Conservation (phyloP, 2,797 vertebrate species). For the Limnodromus scolopaceus region DNA sequence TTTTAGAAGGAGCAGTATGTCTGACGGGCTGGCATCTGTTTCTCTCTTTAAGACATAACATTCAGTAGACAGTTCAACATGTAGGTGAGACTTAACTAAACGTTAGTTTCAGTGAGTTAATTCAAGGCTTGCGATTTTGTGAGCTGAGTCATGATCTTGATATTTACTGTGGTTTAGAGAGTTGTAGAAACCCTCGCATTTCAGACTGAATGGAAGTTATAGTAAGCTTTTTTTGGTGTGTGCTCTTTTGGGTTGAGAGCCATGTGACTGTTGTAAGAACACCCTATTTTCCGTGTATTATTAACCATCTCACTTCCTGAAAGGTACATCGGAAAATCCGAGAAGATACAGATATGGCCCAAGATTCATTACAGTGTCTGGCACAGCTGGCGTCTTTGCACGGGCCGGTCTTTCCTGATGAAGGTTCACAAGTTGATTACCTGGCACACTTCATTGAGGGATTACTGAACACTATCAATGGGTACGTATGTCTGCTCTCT, state of each 20-base stretch:
- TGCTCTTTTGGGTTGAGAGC: constrained; percentile 59
- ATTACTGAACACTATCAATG: constrained; percentile 96
- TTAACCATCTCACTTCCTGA: constrained; percentile 68
- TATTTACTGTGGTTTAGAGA: constrained; percentile 8
- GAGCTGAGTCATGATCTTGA: neutral
- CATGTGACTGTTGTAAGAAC: constrained; percentile 74
- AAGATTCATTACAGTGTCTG: constrained; percentile 97
- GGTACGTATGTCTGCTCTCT: constrained; percentile 85
- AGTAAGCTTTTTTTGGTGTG: constrained; percentile 66
- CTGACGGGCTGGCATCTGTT: constrained; percentile 84
- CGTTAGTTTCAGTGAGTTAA: constrained; percentile 47
- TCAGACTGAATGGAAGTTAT: constrained; percentile 50
- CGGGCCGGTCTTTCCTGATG: constrained; percentile 94
- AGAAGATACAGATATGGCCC: constrained; percentile 99
- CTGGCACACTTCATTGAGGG: constrained; percentile 98
- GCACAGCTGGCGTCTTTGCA: constrained; percentile 98
- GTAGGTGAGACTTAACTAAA: constrained; percentile 75
- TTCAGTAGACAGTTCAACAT: constrained; percentile 75
- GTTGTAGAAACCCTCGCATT: constrained; percentile 7
- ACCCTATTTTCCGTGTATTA: constrained; percentile 72
- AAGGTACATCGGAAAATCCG: constrained; percentile 99
- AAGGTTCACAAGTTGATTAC: constrained; percentile 96
- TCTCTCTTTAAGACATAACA: constrained; percentile 78
- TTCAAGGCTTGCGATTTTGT: constrained; percentile 6
- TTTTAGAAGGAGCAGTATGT: constrained; percentile 88